Conservation (phyloP, 2,888 invertebrate genomes). For the Drosophila kokeensis region DNA sequence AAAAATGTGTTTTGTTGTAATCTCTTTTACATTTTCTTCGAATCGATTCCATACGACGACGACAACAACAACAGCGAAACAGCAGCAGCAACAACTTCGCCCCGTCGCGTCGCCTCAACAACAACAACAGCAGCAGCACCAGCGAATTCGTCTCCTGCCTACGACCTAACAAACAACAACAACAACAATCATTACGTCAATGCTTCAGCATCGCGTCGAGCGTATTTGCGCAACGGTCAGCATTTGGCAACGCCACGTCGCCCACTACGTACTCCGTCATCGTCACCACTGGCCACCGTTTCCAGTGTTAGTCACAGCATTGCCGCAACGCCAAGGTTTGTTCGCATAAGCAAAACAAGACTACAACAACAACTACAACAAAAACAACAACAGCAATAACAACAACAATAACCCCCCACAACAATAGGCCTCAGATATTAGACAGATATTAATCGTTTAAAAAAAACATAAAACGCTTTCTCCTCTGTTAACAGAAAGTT, state of each 20-base stretch:
- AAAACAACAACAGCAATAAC: conserved; percentile 15
- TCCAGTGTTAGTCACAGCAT: conserved; percentile 78
- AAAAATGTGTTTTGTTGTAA: conserved; percentile 65
- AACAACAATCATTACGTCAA: conserved; percentile 69
- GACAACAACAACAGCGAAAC: conserved; percentile 45
- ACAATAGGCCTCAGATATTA: conserved; percentile 23
- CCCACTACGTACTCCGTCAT: conserved; percentile 84
- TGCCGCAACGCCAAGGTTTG: conserved; percentile 84
- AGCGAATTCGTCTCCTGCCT: conserved; percentile 33
- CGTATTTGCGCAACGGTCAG: conserved; percentile 71
- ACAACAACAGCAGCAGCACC: conserved; percentile 22
- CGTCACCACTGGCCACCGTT: conserved; percentile 84
- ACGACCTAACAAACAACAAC: conserved; percentile 62
- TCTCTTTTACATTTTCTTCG: conserved; percentile 73
- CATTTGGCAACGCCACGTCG: conserved; percentile 82
- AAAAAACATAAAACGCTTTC: background rate
- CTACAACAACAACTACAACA: conserved; percentile 33
- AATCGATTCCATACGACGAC: conserved; percentile 70
- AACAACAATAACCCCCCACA: conserved; percentile 10
- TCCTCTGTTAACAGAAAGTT: background rate
- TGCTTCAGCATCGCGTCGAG: conserved; percentile 70
- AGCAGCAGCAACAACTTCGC: conserved; percentile 49
- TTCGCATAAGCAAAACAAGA: conserved; percentile 66
- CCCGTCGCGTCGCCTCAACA: conserved; percentile 21
- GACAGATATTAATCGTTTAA: conserved; percentile 12